Conservation (phyloP, 2,888 invertebrate species). For the Tridacna gigas region DNA sequence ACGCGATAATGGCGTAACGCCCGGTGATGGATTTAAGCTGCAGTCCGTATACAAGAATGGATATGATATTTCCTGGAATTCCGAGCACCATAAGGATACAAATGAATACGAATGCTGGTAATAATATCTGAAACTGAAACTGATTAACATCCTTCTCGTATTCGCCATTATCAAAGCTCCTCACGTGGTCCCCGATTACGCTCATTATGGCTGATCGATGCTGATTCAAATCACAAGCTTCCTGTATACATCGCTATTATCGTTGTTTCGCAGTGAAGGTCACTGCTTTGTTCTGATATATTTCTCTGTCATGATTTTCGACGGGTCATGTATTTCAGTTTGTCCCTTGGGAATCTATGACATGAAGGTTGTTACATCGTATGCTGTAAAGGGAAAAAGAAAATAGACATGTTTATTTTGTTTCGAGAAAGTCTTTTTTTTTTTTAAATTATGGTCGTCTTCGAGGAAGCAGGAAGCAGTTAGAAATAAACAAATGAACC, state of each 20-base stretch:
- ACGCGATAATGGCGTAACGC: slow-evolving; percentile 53
- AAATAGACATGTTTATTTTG: too few relatives aligned
- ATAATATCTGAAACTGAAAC: slow-evolving; percentile 30
- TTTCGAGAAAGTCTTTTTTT: too few relatives aligned
- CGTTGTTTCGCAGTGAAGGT: background rate
- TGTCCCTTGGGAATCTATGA: too few relatives aligned
- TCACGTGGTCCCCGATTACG: background rate
- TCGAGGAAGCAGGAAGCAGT: too few relatives aligned
- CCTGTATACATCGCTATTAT: slow-evolving; percentile 7
- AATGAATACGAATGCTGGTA: slow-evolving; percentile 51
- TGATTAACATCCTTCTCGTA: slow-evolving; percentile 21
- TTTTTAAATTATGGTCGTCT: too few relatives aligned
- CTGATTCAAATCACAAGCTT: background rate
- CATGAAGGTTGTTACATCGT: too few relatives aligned
- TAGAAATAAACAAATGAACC: too few relatives aligned
- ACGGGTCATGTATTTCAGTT: too few relatives aligned
- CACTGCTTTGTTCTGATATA: too few relatives aligned
- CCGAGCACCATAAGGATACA: slow-evolving; percentile 49
- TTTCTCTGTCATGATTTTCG: too few relatives aligned
- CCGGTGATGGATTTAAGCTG: slow-evolving; percentile 48
- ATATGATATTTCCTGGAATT: slow-evolving; percentile 55
- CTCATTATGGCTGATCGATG: slow-evolving; percentile 4
- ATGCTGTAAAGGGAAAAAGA: too few relatives aligned
- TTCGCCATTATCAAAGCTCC: background rate
- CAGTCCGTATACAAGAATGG: slow-evolving; percentile 54